Evolutionary conservation across 2,888 invertebrate genomes (phyloP).

Genomic region (Agrilus biguttatus): DNA sequence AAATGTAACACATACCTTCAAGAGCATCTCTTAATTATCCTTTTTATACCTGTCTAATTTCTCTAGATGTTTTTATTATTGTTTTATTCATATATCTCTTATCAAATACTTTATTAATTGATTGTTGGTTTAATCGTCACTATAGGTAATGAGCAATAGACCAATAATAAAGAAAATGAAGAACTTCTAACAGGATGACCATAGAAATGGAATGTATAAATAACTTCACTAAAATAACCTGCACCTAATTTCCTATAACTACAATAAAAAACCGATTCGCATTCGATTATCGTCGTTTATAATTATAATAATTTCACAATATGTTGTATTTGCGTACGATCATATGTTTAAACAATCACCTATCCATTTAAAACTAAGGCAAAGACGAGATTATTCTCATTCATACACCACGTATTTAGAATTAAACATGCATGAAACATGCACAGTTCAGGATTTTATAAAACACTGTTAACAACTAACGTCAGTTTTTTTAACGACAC

Average conservation of each 20-base stretch:
- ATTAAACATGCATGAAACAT: constrained; percentile 25
- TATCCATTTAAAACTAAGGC: constrained; percentile 27
- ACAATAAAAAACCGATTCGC: constrained; percentile 30
- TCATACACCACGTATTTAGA: constrained; percentile 28
- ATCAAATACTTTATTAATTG: too few species aligned
- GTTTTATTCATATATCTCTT: too few species aligned
- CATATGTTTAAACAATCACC: constrained; percentile 11
- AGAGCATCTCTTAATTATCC: too few species aligned
- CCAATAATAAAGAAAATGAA: too few species aligned
- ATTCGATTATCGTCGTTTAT: constrained; percentile 21
- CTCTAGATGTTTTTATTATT: too few species aligned
- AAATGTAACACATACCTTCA: too few species aligned
- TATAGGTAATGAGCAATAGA: too few species aligned
- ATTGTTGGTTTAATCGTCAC: too few species aligned
- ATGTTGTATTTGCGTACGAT: constrained; percentile 1
- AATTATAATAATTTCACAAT: constrained; percentile 9
- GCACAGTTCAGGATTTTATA: constrained; percentile 15
- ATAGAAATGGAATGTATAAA: constrained; percentile 8
- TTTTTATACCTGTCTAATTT: too few species aligned
- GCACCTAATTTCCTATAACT: constrained; percentile 24
- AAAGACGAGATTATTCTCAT: constrained; percentile 24
- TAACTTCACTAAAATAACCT: constrained; percentile 23
- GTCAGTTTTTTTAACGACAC: constrained; percentile 17
- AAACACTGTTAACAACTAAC: constrained; percentile 16
- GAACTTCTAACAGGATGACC: too few species aligned